phyloP scores from a whole-genome alignment of 2,888 invertebrate genomes.

The Andrena hattorfiana region DNA sequence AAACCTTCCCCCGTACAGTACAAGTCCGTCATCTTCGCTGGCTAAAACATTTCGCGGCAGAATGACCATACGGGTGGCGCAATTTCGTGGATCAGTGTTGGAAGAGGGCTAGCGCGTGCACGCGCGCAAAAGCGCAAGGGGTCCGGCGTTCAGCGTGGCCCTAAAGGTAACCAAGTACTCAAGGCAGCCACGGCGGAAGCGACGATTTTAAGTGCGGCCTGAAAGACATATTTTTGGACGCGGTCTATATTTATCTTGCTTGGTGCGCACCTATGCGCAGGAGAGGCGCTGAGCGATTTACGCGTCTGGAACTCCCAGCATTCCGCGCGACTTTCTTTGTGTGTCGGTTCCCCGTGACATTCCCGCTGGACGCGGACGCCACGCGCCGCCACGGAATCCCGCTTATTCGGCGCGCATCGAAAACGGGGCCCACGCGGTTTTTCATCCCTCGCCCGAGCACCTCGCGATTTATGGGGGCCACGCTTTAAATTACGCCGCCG shows the following conservation, averaged over 20 bases:
- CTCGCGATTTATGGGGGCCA: constrained; percentile 12
- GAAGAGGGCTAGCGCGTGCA: neutral
- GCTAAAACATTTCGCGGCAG: neutral
- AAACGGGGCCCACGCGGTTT: constrained; percentile 26
- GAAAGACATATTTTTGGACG: constrained; percentile 77
- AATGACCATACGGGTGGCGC: constrained; percentile 13
- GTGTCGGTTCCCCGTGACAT: constrained; percentile 58
- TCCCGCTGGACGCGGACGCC: constrained; percentile 41
- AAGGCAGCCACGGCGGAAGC: constrained; percentile 70
- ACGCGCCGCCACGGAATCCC: constrained; percentile 59
- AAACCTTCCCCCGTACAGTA: too few species aligned
- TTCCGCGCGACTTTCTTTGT: constrained; percentile 74
- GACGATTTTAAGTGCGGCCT: constrained; percentile 69
- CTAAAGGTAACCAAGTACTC: constrained; percentile 59
- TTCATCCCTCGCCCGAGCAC: constrained; percentile 40
- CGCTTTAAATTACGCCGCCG: constrained; percentile 44
- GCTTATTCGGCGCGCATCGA: constrained; percentile 51
- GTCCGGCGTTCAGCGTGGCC: constrained; percentile 10
- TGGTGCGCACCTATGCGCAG: constrained; percentile 68
- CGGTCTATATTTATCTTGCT: constrained; percentile 73
- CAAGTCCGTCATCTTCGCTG: too few species aligned
- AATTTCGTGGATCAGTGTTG: neutral
- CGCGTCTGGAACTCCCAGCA: constrained; percentile 79
- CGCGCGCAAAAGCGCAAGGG: neutral
- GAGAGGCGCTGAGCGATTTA: constrained; percentile 79